Evolutionary conservation across 2,888 invertebrate species (phyloP).

Genomic region (Lasius fuliginosus): DNA sequence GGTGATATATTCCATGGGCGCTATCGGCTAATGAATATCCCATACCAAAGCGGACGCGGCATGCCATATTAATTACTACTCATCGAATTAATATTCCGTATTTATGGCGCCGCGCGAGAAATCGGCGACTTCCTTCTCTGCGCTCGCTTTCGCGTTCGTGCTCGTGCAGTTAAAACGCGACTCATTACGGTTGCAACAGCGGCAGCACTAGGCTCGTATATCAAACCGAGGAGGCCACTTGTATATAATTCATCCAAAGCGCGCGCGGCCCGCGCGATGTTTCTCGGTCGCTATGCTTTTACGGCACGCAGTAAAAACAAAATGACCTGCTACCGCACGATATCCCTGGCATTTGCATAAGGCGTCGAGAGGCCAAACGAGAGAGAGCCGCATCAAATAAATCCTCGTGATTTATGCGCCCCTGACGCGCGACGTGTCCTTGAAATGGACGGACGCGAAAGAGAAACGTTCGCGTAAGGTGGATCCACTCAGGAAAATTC

Average conservation of each 20-base stretch:
- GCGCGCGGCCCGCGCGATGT: constrained; percentile 28
- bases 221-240: constrained; percentile 45
- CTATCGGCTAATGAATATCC: constrained; percentile 64
- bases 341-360: constrained; percentile 47
- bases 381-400: constrained; percentile 39
- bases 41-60: constrained; percentile 57
- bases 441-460: not conserved
- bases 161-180: constrained; percentile 60
- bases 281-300: constrained; percentile 45
- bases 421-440: constrained; percentile 22
- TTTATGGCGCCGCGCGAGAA: constrained; percentile 64
- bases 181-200: constrained; percentile 59
- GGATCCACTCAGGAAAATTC: constrained; percentile 27
- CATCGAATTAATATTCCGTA: constrained; percentile 70
- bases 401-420: constrained; percentile 51
- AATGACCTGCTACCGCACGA: constrained; percentile 42
- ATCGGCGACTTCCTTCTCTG: constrained; percentile 59
- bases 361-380: constrained; percentile 46
- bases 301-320: constrained; percentile 53
- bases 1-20: constrained; percentile 31
- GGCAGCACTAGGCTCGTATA: constrained; percentile 50
- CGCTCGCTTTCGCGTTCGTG: not conserved
- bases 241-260: constrained; percentile 58
- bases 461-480: constrained; percentile 11
- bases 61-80: constrained; percentile 65